These are phyloP conservation scores for Stichodactyla helianthus DNA, from an alignment of 64 coral and sea anemone genomes.

Conservation along the genomic window DNA sequence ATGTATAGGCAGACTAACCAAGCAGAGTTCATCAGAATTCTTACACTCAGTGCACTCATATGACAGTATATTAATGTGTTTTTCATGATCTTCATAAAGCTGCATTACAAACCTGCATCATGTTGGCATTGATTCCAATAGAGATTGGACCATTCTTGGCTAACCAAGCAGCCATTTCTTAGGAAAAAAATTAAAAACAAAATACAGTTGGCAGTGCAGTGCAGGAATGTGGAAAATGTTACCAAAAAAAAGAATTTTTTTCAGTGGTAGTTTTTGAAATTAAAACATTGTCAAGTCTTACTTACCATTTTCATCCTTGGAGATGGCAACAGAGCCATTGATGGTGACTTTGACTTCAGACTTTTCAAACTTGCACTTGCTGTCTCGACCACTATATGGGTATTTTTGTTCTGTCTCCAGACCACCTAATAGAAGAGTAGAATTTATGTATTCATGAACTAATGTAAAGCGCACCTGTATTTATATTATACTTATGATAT, in stretches of 20 bases:
- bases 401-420: slow-evolving; percentile 78
- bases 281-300: not conserved
- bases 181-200: not conserved
- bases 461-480: not conserved
- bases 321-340: slow-evolving; percentile 84
- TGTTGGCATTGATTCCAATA: slow-evolving; percentile 94
- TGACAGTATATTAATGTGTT: not conserved
- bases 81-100: not conserved
- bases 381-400: slow-evolving; percentile 80
- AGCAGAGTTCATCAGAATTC: no score
- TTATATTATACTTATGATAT: no score
- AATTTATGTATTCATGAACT: not conserved
- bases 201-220: not conserved
- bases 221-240: no score
- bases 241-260: no score
- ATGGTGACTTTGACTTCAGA: slow-evolving; percentile 71
- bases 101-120: slow-evolving; percentile 73
- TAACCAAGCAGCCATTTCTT: slow-evolving; percentile 98
- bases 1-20: no score
- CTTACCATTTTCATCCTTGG: slow-evolving; percentile 85
- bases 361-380: slow-evolving; percentile 78
- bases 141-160: slow-evolving; percentile 94
- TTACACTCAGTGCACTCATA: no score
- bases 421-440: slow-evolving; percentile 40
- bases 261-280: no score